Percentiles rank a stretch among this genome's conserved stretches.
These are phyloP conservation scores for Copidosoma floridanum DNA, from an alignment of 1,140 invertebrate species.

Conservation along the genomic window DNA sequence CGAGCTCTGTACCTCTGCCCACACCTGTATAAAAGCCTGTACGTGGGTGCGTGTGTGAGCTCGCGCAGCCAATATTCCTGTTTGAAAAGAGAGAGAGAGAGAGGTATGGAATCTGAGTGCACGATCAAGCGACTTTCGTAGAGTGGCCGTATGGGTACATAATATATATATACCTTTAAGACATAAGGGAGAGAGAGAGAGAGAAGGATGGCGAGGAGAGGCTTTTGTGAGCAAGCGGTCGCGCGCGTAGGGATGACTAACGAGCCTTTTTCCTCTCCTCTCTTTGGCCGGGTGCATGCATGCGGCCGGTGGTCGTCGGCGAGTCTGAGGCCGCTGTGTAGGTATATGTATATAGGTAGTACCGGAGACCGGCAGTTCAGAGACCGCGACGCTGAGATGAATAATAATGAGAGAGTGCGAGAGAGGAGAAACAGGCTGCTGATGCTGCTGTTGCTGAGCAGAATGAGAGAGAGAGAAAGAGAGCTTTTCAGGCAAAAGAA, in stretches of 20 bases:
- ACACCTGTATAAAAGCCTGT: too few species aligned
- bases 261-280: slow-evolving; percentile 14
- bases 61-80: background rate
- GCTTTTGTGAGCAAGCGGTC: too few species aligned
- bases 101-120: slow-evolving; percentile 4
- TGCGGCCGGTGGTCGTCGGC: slow-evolving; percentile 2
- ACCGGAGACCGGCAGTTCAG: slow-evolving; percentile 16
- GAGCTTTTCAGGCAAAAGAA: too few species aligned
- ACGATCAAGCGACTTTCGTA: slow-evolving; percentile 12
- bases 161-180: background rate
- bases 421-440: slow-evolving; percentile 17
- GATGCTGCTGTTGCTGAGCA: too few species aligned
- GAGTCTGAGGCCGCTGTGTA: background rate
- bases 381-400: slow-evolving; percentile 37
- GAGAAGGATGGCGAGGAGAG: background rate
- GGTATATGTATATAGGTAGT: too few species aligned
- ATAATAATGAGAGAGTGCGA: slow-evolving; percentile 47
- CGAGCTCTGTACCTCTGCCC: too few species aligned
- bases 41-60: too few species aligned
- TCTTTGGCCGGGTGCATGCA: too few species aligned
- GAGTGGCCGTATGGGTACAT: too few species aligned
- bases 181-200: background rate
- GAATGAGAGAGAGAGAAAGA: too few species aligned
- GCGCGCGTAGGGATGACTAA: slow-evolving; percentile 18
- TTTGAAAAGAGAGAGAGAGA: background rate